A percentile compares a stretch with the other conserved stretches of the same genome.
Evolutionary conservation across 2,797 vertebrate species (phyloP).

Genomic region (Chelonia mydas): DNA sequence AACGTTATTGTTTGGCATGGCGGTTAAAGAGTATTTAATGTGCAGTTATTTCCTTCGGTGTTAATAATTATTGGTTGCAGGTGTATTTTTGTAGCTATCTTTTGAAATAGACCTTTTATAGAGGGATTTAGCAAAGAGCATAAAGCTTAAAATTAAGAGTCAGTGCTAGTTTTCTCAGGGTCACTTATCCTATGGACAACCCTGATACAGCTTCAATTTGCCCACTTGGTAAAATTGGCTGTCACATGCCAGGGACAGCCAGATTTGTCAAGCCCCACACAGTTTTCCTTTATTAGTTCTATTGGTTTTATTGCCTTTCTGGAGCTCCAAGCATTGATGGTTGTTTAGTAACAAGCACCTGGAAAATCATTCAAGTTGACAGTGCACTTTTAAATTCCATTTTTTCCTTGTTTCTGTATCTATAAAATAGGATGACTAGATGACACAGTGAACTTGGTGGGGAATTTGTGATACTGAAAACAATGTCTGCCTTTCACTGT

Average conservation of each 20-base stretch:
- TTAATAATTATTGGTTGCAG: not conserved
- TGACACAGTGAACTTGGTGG: not conserved
- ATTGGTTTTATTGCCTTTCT: slow-evolving; percentile 70
- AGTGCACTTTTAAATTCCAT: slow-evolving; percentile 63
- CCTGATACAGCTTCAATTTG: slow-evolving; percentile 59
- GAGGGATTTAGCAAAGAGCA: not conserved
- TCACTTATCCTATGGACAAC: slow-evolving; percentile 47
- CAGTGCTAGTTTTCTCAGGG: slow-evolving; percentile 21
- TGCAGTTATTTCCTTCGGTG: not conserved
- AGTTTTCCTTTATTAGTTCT: slow-evolving; percentile 71
- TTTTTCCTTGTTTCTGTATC: slow-evolving; percentile 49
- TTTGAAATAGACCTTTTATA: not conserved
- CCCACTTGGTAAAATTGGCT: slow-evolving; percentile 64
- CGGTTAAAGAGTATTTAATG: not conserved
- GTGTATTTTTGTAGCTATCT: not conserved
- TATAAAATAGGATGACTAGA: slow-evolving; percentile 27
- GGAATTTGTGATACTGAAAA: not conserved
- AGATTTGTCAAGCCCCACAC: slow-evolving; percentile 70
- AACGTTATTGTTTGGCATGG: not conserved
- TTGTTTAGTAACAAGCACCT: slow-evolving; percentile 69
- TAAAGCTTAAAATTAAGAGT: not conserved
- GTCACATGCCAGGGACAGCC: slow-evolving; percentile 74
- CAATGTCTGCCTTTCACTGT: not conserved
- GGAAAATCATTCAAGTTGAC: slow-evolving; percentile 70
- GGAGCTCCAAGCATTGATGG: slow-evolving; percentile 70